Base-by-base conservation (phyloP, 2,113 vertebrate genomes). In the Mola mola region DNA sequence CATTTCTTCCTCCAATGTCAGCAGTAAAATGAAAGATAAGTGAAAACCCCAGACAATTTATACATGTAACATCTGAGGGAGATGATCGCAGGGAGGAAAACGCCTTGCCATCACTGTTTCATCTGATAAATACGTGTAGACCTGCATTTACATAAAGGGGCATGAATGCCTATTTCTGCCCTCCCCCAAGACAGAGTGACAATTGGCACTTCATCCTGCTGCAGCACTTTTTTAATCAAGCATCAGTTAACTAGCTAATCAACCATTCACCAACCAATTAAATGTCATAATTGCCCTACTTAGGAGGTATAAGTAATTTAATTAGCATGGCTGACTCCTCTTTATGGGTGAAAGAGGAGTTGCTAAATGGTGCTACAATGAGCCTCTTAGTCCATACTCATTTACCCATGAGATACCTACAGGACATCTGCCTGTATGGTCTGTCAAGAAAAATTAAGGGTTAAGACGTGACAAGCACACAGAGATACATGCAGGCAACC, bases 271-370 rank as follows among this genome's bases (percentile, higher is more conserved):
- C 51, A 63, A 67, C 76, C 78, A 87, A 88, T 89, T 89, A 81
- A 82, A 73, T 79, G 70, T 56, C n/a, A 36, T 89, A 71, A 89
- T 90, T 85, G 69, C 31, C 74, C 72, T 60, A 62, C 67, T 85
- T 73, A 66, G 63, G 66, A 76, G 59, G 63, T 84, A 60, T 67
- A 31, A 68, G 58, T 66, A 71, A 87, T 82, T 79, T 75, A 65
- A 89, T 89, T 87, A 80, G 53, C 51, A 61, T 29, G 52, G 47
- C 19, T 47, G 43, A 22, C 24, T 80, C 57, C 43, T 62, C 64
- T 55, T 67, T 51, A 72, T 62, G 50, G 28, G 44, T 36, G 42
- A 58, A 64, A 38, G 52, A 78, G 34, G 67, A 62, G 61, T 25
- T 50, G 38, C 61, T 58, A 49, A 68, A 46, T 21, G 41, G 47